A percentile compares a stretch with the other conserved stretches of the same genome.
phyloP scores from a whole-genome alignment of 1,140 invertebrate species.

The Neodiprion fabricii region DNA sequence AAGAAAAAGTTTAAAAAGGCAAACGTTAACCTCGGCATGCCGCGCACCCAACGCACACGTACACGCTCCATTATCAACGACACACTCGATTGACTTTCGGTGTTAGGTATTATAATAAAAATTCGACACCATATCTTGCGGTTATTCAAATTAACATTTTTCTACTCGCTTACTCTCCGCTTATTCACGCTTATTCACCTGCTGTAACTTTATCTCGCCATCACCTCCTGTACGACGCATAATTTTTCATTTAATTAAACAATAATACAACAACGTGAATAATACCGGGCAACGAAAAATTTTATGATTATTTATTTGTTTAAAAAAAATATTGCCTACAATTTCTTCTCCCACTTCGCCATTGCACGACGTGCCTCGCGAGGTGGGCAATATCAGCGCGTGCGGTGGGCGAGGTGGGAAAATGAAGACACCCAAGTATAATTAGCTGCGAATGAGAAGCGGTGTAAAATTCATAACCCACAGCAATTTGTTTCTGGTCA shows the following conservation, averaged over 20 bases:
- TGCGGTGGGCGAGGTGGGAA: slow-evolving; percentile 22
- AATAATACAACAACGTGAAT: too few species aligned
- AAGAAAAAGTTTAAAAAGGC: not conserved
- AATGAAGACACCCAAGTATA: not conserved
- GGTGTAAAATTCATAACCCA: slow-evolving; percentile 39
- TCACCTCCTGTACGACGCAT: too few species aligned
- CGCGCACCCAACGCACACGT: not conserved
- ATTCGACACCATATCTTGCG: slow-evolving; percentile 10
- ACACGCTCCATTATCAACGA: not conserved
- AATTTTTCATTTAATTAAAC: too few species aligned
- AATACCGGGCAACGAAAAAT: too few species aligned
- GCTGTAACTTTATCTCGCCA: not conserved
- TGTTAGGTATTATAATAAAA: slow-evolving; percentile 1
- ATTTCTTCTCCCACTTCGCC: slow-evolving; percentile 6
- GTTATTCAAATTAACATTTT: slow-evolving; percentile 6
- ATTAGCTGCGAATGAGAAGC: slow-evolving; percentile 28
- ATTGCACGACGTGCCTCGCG: not conserved
- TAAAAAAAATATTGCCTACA: too few species aligned
- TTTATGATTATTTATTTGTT: too few species aligned
- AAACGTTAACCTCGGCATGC: not conserved
- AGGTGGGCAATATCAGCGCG: slow-evolving; percentile 15
- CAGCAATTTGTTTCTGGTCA: slow-evolving; percentile 27
- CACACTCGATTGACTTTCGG: not conserved
- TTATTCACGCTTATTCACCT: not conserved
- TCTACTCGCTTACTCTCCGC: not conserved